Percentiles rank a stretch among this genome's conserved stretches.
Conservation (phyloP, 1,140 invertebrate species). For the Sycophila sp. region DNA sequence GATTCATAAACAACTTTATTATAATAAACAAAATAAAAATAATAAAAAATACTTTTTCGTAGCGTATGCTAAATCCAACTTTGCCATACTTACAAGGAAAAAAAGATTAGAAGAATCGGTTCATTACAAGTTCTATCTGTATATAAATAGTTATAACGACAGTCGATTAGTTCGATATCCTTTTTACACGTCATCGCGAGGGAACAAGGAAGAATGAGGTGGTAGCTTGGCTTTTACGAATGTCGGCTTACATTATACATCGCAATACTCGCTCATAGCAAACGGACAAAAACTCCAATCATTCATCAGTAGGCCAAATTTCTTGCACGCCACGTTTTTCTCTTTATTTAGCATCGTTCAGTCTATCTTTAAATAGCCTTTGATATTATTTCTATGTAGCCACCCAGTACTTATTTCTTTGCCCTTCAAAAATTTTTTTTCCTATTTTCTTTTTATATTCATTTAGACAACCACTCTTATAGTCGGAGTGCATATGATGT, state of each 20-base stretch:
- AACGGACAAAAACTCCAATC: slow-evolving; percentile 15
- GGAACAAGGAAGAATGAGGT: slow-evolving; percentile 21
- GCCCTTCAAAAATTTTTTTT: too few species aligned
- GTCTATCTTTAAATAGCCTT: slow-evolving; percentile 19
- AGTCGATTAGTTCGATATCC: slow-evolving; percentile 14
- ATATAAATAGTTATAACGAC: slow-evolving; percentile 28
- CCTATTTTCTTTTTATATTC: too few species aligned
- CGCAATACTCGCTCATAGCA: not conserved
- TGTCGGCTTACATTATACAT: slow-evolving; percentile 13
- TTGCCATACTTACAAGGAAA: not conserved
- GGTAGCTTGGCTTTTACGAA: slow-evolving; percentile 10
- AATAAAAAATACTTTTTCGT: slow-evolving; percentile 9
- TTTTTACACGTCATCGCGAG: slow-evolving; percentile 15
- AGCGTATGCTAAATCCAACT: not conserved
- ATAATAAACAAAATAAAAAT: slow-evolving; percentile 13
- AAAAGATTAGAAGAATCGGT: not conserved
- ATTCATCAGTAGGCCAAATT: slow-evolving; percentile 6
- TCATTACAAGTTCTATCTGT: not conserved
- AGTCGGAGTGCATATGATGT: too few species aligned
- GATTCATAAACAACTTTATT: slow-evolving; percentile 16
- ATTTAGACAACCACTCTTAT: not conserved
- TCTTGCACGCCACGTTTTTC: not conserved
- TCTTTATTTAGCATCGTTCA: slow-evolving; percentile 5
- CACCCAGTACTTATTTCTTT: too few species aligned
- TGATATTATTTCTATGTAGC: not conserved